These are phyloP conservation scores for Deilephila elpenor DNA, from an alignment of 2,888 invertebrate genomes.

Conservation along the genomic window DNA sequence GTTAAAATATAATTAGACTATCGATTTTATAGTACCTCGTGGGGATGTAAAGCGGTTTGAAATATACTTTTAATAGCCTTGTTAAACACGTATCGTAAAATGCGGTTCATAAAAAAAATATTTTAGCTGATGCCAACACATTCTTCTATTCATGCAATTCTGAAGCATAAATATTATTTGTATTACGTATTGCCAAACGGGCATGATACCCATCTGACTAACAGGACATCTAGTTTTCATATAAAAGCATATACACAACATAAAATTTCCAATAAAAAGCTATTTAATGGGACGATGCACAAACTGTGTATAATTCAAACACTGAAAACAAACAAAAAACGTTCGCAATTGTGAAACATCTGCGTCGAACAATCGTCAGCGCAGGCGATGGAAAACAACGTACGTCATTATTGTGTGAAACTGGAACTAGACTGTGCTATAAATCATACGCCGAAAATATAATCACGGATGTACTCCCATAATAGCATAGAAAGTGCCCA, in stretches of 20 bases:
- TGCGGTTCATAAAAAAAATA: no score
- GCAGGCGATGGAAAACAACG: not conserved
- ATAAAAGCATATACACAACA: no score
- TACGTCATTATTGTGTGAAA: conserved; percentile 5
- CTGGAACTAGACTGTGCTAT: not conserved
- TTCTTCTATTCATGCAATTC: no score
- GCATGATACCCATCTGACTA: no score
- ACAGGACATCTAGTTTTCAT: no score
- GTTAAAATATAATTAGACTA: conserved; percentile 1
- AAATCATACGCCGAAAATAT: not conserved
- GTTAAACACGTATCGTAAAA: not conserved
- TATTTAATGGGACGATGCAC: not conserved
- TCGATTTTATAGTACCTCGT: not conserved
- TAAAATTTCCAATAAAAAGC: not conserved
- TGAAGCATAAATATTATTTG: no score
- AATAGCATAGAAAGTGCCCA: not conserved
- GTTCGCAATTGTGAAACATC: conserved; percentile 13
- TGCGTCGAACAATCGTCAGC: not conserved
- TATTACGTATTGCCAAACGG: no score
- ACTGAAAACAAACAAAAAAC: conserved; percentile 10
- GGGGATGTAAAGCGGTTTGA: not conserved
- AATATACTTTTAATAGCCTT: not conserved
- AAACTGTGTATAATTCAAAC: not conserved
- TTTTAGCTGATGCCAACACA: no score
- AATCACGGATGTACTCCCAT: not conserved